Base-by-base conservation (phyloP, 2,888 invertebrate species). In the Volucella inflata region DNA sequence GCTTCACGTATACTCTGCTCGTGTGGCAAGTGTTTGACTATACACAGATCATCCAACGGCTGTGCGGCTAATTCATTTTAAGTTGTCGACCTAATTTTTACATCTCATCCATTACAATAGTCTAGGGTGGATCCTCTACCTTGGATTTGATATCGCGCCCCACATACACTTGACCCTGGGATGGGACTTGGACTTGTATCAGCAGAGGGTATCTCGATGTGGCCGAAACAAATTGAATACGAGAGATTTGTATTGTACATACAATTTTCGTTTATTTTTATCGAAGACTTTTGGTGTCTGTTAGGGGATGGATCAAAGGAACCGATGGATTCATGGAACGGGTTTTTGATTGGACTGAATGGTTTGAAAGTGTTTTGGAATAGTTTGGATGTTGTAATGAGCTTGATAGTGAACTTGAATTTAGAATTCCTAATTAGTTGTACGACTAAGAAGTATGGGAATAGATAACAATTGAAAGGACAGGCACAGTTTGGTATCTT, bases 71-170 rank as follows among this genome's bases (percentile, higher is more conserved):
- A 84, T 84, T 84, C 79, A 79, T 48, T 65, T 79, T 70, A 84
- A 79, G 79, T 70, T 75, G 68, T 74, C 79, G 83, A 79, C 79
- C 83, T 79, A 79, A 84, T 84, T 84, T 84, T 60, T 75, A 84
- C 83, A 84, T 75, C 79, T 75, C 65, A 53, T 75, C 75, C 79
- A 84, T 79, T 84, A 70, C 65, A 70, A 64, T 70, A 79, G 79
- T 71, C 71, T 75, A 79, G 68, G 79, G 74, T 70, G 79, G 82
- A 68, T 72, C 70, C 36, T 60, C 68, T 74, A 70, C 70, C 64
- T 51, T 40, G 46, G 60, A 1, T 74, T 80, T 74, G 80, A 74
- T 79, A 84, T 83, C 83, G 30, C 30, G 68, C 77, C 72, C 79
- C 77, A 77, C 65, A 77, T 64, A 76, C 51, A 62, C 36, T 50